Evolutionary conservation across 2,888 invertebrate species (phyloP).

Genomic region (Clistopyga incitator): DNA sequence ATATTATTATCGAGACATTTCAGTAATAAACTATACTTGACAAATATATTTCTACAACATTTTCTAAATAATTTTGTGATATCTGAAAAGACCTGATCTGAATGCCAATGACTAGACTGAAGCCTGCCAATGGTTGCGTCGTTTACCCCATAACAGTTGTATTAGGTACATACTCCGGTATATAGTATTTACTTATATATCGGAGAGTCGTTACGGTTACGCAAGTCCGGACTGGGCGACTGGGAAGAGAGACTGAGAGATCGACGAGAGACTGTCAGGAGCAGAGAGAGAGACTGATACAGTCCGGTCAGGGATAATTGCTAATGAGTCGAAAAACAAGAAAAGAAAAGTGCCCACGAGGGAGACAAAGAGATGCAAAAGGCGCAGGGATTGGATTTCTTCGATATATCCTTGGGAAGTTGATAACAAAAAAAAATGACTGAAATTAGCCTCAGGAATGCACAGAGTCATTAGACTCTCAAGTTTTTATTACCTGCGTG

Average conservation of each 20-base stretch:
- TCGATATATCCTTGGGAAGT: slow-evolving; percentile 60
- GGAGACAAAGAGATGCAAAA: slow-evolving; percentile 57
- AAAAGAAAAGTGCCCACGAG: slow-evolving; percentile 49
- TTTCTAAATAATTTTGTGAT: not conserved
- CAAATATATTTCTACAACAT: too few relatives aligned
- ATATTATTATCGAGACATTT: too few relatives aligned
- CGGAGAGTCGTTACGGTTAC: slow-evolving; percentile 45
- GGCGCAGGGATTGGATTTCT: slow-evolving; percentile 51
- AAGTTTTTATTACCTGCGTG: slow-evolving; percentile 19
- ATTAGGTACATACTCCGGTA: slow-evolving; percentile 30
- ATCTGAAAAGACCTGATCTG: not conserved
- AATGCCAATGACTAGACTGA: not conserved
- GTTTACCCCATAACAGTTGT: slow-evolving; percentile 22
- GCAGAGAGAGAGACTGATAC: slow-evolving; percentile 68
- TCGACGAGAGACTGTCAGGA: slow-evolving; percentile 30
- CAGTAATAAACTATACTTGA: too few relatives aligned
- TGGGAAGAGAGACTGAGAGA: slow-evolving; percentile 59
- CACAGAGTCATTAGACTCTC: slow-evolving; percentile 51
- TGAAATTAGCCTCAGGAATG: slow-evolving; percentile 51
- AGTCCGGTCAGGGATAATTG: slow-evolving; percentile 73
- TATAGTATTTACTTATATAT: slow-evolving; percentile 35
- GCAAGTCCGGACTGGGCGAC: slow-evolving; percentile 48
- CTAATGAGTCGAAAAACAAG: slow-evolving; percentile 73
- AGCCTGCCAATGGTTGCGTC: slow-evolving; percentile 10
- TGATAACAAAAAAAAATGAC: slow-evolving; percentile 45